phyloP scores from a whole-genome alignment of 2,113 vertebrate species.

The Sebastes schlegelii region DNA sequence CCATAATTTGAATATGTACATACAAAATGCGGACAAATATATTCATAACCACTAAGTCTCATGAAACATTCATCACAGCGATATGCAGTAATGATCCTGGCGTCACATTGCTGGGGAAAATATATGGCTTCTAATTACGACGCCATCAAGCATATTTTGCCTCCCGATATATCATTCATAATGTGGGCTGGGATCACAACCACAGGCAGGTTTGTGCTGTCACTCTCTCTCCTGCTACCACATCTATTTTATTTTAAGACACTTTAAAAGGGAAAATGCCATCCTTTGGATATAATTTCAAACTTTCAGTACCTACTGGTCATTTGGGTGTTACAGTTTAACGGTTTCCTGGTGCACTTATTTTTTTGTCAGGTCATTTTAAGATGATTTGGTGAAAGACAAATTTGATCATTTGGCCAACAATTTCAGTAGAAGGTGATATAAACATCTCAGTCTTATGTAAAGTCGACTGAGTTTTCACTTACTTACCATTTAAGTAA shows the following conservation, averaged over 20 bases:
- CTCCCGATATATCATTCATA: constrained; percentile 58
- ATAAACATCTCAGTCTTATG: too few species aligned
- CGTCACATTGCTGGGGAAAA: constrained; percentile 58
- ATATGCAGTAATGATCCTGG: constrained; percentile 66
- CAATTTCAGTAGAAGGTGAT: too few species aligned
- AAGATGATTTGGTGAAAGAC: neutral
- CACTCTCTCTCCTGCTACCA: constrained; percentile 6
- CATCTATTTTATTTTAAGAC: neutral
- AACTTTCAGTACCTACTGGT: too few species aligned
- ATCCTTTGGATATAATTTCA: neutral
- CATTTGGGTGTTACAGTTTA: neutral
- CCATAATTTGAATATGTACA: constrained; percentile 66
- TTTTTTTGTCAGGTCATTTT: neutral
- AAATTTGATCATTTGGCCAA: neutral
- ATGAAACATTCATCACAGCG: constrained; percentile 74
- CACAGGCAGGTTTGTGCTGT: constrained; percentile 33
- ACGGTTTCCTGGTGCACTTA: neutral
- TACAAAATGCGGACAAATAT: constrained; percentile 72
- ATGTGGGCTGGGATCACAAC: constrained; percentile 61
- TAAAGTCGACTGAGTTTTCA: neutral
- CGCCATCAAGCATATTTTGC: constrained; percentile 69
- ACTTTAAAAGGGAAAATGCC: neutral
- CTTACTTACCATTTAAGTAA: neutral
- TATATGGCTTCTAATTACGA: constrained; percentile 74
- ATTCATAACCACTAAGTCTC: constrained; percentile 68